Percentiles rank a stretch among this genome's conserved stretches.
Conservation (phyloP, 2,113 vertebrate genomes). For the Aythya baeri region DNA sequence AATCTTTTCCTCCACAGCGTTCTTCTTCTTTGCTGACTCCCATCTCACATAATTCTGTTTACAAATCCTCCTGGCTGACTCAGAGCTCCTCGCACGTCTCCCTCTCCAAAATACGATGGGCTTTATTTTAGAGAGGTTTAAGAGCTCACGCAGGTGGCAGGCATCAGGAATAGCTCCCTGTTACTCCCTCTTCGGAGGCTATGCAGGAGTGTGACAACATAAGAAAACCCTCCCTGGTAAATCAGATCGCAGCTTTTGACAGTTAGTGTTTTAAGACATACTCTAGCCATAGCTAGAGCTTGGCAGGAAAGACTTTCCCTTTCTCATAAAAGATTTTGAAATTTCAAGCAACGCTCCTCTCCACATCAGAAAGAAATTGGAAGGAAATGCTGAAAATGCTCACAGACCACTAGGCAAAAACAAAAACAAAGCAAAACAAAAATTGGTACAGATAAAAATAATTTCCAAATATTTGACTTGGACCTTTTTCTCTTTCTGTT, state of each 20-base stretch:
- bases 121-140: conserved; percentile 1
- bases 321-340: neutral
- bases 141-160: neutral
- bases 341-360: neutral
- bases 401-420: neutral
- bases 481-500: neutral
- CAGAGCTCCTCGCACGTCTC: neutral
- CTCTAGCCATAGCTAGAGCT: conserved; percentile 6
- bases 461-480: neutral
- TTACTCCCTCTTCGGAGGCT: neutral
- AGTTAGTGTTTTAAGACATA: neutral
- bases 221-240: conserved; percentile 11
- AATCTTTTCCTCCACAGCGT: neutral
- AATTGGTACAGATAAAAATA: neutral
- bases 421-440: neutral
- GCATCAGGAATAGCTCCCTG: neutral
- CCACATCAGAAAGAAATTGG: neutral
- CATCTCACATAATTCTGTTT: neutral
- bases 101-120: neutral
- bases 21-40: neutral
- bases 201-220: neutral
- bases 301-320: conserved; percentile 8
- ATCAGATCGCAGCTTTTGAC: conserved; percentile 34
- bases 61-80: conserved; percentile 24
- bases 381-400: neutral